Base-by-base conservation (phyloP, 2,888 invertebrate species). In the Acronicta aceris region DNA sequence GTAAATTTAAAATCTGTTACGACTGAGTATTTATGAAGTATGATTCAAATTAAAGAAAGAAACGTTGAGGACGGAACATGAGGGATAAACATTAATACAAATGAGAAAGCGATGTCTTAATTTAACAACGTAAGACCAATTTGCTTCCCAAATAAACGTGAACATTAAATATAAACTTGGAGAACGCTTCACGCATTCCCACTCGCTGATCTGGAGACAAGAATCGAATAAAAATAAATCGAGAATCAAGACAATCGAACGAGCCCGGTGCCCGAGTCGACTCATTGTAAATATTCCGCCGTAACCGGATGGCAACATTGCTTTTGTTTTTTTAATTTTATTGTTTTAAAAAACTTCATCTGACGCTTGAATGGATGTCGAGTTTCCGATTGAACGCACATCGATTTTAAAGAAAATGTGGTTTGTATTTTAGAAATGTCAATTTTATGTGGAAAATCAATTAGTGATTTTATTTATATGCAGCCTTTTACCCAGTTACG, bases 191-290 rank as follows among this genome's bases (percentile, higher is more conserved):
- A 83, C 78, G 82, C 82, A 82, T 78, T 78, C 77, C 67, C 74
- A 50, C 52, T 76, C 74, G 74, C 71, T 78, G 78, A 79, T 82
- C 81, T 69, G 73, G 78, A 81, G 81, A 81, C 81, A 82, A 79
- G 82, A 80, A 89, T 88, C 88, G 85, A 86, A 85, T 86, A 76
- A 82, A 79, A 81, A 81, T 82, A 83, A 86, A 89, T 87, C 83
- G 85, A 86, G 86, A 86, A 86, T 86, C 84, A 81, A 85, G 87
- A 89, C 88, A 86, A 85, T 86, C 86, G 88, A 80, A 78, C 74
- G 79, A 80, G 73, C 76, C 71, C 75, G 77, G 63, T 65, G 73
- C 74, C 67, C 72, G 76, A 64, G 58, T 72, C 73, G 70, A 73
- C 68, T 77, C 77, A 68, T 81, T 77, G 82, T 78, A 80, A 84